Base-by-base conservation (phyloP, 2,888 invertebrate species). In the Epistrophe eligans region DNA sequence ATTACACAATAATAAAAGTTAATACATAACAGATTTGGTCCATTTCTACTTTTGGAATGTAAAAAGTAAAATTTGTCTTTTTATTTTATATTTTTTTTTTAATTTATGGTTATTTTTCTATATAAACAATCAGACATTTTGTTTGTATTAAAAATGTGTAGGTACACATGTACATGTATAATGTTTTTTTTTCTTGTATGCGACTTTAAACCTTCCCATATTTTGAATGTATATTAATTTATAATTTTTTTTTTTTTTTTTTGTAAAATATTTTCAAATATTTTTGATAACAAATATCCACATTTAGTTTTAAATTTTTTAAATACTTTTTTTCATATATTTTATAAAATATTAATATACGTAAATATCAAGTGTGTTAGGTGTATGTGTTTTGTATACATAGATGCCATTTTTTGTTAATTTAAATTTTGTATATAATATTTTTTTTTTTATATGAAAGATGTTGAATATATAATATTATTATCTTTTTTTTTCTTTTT, bases 1-100 rank as follows among this genome's bases (percentile, higher is more conserved):
- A 87, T 87, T 87, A 87, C 82, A 87, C 82, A 87, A 87, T 83
- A 87, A 87, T 87, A 83, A 87, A 79, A 79, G 48, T 87, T 83
- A 87, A 87, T 87, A 35, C 35, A 35, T 35, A 87, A 87, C 82
- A 83, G 87, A 85, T 85, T 87, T 87, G 87, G 87, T 87, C 87
- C 87, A 87, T 87, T 87, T 83, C 70, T 77, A 85, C 48, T 82
- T 70, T 74, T 83, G 87, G 87, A 87, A 87, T 87, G 87, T 87
- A 87, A 71, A 83, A 83, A 76, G 83, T 83, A 83, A 83, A 83
- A 83, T 74, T 83, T 83, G 83, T 83, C 77, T 83, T 83, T 71
- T 50, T 57, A 17, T 38, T 70, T 62, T 40, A 48, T 43, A 38
- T 70, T 62, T 40, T 52, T 45, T 52, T 50, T 81, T n/a, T 17